These are phyloP conservation scores for Thalassoma bifasciatum DNA, from an alignment of 2,113 vertebrate species.

Conservation along the genomic window DNA sequence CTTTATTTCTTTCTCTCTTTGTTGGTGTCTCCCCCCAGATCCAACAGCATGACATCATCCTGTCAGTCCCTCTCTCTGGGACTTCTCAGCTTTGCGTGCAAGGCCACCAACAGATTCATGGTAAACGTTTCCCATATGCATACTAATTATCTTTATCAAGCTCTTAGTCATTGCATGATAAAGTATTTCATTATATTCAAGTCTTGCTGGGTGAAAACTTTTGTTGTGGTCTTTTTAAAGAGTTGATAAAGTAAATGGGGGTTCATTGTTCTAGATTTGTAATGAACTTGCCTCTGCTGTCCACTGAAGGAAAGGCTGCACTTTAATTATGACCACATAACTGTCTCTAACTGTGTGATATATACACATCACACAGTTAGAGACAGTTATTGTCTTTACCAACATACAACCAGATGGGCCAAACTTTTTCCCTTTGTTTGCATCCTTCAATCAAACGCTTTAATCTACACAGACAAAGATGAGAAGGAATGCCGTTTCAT, in stretches of 20 bases:
- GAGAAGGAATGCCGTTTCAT: conserved; percentile 41
- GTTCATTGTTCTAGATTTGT: not conserved
- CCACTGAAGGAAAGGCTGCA: conserved; percentile 1
- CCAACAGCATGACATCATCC: conserved; percentile 75
- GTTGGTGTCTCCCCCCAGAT: conserved; percentile 60
- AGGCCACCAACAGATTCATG: conserved; percentile 64
- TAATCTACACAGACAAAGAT: conserved; percentile 39
- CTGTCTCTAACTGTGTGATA: not conserved
- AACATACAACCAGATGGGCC: conserved; percentile 35
- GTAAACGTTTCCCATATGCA: conserved; percentile 17
- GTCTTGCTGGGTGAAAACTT: too few species aligned
- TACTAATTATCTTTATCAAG: conserved; percentile 17
- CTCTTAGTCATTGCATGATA: conserved; percentile 14
- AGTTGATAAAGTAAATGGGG: not conserved
- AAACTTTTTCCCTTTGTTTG: conserved; percentile 39
- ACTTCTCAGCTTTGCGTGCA: conserved; percentile 56
- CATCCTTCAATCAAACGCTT: conserved; percentile 31
- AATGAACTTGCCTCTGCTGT: conserved; percentile 5
- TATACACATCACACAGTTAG: conserved; percentile 11
- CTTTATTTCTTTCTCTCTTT: conserved; percentile 61
- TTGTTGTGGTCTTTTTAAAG: not conserved
- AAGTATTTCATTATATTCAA: not conserved
- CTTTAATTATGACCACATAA: conserved; percentile 46
- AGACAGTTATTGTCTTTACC: conserved; percentile 53
- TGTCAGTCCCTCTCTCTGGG: conserved; percentile 43